Evolutionary conservation across 2,113 vertebrate species (phyloP).

Genomic region (Isichthys henryi): DNA sequence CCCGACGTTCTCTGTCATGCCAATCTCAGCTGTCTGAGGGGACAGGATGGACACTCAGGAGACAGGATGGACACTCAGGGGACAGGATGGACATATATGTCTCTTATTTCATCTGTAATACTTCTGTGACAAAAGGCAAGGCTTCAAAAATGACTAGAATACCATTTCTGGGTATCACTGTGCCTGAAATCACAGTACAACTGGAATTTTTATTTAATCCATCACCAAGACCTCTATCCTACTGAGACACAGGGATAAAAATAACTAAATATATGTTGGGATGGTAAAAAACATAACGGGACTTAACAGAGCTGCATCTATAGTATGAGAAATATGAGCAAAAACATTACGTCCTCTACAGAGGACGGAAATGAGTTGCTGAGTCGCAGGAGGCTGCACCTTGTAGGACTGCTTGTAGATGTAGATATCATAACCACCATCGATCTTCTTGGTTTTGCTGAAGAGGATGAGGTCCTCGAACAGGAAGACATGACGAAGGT

Average conservation of each 20-base stretch:
- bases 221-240: neutral
- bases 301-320: neutral
- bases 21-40: constrained; percentile 70
- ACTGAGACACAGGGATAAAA: neutral
- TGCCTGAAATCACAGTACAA: neutral
- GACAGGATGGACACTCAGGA: neutral
- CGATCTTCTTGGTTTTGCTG: constrained; percentile 74
- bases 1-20: constrained; percentile 73
- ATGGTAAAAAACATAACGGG: neutral
- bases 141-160: neutral
- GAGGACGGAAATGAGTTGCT: neutral
- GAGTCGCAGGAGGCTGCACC: constrained; percentile 43
- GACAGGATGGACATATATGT: neutral
- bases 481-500: constrained; percentile 71
- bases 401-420: constrained; percentile 77
- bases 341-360: neutral
- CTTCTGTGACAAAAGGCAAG: neutral
- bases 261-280: neutral
- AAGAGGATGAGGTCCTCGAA: constrained; percentile 81
- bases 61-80: neutral
- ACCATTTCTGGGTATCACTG: neutral
- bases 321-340: neutral
- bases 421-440: constrained; percentile 69
- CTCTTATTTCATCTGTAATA: neutral
- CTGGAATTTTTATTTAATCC: neutral